A percentile compares a stretch with the other conserved stretches of the same genome.
Conservation (phyloP, 2,888 invertebrate genomes). For the Lasioglossum oenotherae region DNA sequence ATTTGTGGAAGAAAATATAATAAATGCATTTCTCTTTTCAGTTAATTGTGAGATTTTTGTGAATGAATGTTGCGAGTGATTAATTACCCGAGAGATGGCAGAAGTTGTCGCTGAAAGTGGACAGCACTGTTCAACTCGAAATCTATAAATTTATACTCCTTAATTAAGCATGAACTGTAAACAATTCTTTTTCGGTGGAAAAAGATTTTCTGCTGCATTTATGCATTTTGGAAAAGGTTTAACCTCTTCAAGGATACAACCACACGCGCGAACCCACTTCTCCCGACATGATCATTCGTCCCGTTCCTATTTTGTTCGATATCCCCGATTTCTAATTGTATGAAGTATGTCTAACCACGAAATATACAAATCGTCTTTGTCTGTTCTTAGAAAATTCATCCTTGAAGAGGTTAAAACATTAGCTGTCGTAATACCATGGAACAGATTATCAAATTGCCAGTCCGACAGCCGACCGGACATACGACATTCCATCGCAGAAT, state of each 20-base stretch:
- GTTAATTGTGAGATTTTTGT: neutral
- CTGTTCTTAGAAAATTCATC: neutral
- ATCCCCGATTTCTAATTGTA: neutral
- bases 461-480: conserved; percentile 2
- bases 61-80: neutral
- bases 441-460: conserved; percentile 3
- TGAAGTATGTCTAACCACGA: conserved; percentile 10
- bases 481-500: neutral
- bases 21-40: neutral
- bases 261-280: neutral
- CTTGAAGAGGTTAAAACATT: conserved; percentile 13
- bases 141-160: neutral
- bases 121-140: neutral
- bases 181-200: neutral
- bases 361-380: conserved; percentile 6
- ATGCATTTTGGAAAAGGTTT: neutral
- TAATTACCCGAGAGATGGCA: neutral
- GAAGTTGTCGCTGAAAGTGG: neutral
- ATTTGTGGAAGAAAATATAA: too few species aligned
- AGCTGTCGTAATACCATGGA: conserved; percentile 2
- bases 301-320: conserved; percentile 11
- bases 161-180: neutral
- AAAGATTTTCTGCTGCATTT: neutral
- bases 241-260: conserved; percentile 5
- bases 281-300: neutral